Percentiles rank a stretch among this genome's conserved stretches.
These are phyloP conservation scores for Brachionus paranguensis DNA, from an alignment of 1,140 invertebrate genomes.

Conservation along the genomic window DNA sequence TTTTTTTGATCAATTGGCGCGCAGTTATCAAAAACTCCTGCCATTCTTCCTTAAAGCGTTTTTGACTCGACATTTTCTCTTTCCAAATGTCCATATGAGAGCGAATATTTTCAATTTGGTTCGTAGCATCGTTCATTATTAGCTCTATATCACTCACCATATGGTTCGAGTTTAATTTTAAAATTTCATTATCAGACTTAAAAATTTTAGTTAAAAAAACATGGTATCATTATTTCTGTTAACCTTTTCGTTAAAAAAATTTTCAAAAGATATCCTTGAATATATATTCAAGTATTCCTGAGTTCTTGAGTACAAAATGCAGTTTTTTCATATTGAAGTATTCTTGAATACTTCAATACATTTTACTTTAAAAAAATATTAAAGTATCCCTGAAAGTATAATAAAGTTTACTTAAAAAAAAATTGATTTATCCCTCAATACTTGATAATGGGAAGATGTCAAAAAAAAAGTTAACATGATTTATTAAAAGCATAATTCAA, in stretches of 20 bases:
- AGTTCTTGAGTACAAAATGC: no score
- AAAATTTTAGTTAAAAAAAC: background rate
- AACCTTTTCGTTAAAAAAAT: no score
- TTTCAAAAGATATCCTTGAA: background rate
- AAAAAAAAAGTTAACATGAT: no score
- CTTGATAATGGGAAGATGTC: no score
- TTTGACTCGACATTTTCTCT: slow-evolving; percentile 60
- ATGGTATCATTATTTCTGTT: no score
- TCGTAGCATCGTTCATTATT: background rate
- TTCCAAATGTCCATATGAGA: slow-evolving; percentile 66
- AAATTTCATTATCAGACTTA: slow-evolving; percentile 23
- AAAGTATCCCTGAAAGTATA: no score
- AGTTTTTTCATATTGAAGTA: no score
- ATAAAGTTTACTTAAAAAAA: no score
- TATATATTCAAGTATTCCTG: background rate
- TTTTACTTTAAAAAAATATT: no score
- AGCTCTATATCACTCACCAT: slow-evolving; percentile 30
- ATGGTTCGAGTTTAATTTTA: slow-evolving; percentile 22
- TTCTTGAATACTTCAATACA: no score
- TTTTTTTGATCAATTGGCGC: slow-evolving; percentile 68
- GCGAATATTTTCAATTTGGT: background rate
- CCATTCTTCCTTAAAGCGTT: slow-evolving; percentile 64
- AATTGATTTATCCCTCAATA: no score
- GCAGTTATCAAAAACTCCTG: slow-evolving; percentile 69
- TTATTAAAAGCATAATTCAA: no score